Evolutionary conservation across 2,888 invertebrate genomes (phyloP).

Genomic region (Teinopalpus imperialis): DNA sequence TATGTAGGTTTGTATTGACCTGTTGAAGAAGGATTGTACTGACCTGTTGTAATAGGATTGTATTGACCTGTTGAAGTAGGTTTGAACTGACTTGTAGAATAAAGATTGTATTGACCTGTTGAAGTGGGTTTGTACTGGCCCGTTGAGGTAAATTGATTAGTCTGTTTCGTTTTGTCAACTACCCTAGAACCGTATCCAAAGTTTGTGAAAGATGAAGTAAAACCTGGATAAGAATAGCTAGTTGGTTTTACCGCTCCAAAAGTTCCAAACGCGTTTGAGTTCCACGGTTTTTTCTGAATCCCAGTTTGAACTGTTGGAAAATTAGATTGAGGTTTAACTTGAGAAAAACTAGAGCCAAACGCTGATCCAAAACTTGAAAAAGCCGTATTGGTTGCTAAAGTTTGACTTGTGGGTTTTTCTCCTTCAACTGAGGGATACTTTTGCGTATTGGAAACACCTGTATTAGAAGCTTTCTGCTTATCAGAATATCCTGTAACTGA

Average conservation of each 20-base stretch:
- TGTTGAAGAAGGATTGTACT: conserved; percentile 2
- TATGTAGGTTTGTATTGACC: conserved; percentile 11
- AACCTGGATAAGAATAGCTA: conserved; percentile 18
- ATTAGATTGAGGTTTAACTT: conserved; percentile 11
- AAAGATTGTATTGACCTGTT: neutral
- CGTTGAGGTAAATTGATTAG: conserved; percentile 5
- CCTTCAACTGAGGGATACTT: too few species aligned
- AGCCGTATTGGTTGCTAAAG: neutral
- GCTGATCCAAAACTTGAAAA: neutral
- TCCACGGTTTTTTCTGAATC: conserved; percentile 11
- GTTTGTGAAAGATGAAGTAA: conserved; percentile 13
- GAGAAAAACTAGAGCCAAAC: conserved; percentile 3
- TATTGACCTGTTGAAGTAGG: conserved; percentile 4
- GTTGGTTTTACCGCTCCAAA: conserved; percentile 21
- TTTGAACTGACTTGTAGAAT: conserved; percentile 5
- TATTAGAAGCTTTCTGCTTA: too few species aligned
- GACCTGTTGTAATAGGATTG: neutral
- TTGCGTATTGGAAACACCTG: too few species aligned
- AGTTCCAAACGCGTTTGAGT: conserved; percentile 19
- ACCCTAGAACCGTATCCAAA: conserved; percentile 14
- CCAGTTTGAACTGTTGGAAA: neutral
- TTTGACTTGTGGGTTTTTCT: neutral
- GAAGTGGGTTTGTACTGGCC: conserved; percentile 15
- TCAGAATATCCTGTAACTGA: too few species aligned
- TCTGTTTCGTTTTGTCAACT: conserved; percentile 18